Evolutionary conservation across 2,113 vertebrate genomes (phyloP), one percentile per base, ranked within the genome.

Genomic region (Neofelis nebulosa): DNA sequence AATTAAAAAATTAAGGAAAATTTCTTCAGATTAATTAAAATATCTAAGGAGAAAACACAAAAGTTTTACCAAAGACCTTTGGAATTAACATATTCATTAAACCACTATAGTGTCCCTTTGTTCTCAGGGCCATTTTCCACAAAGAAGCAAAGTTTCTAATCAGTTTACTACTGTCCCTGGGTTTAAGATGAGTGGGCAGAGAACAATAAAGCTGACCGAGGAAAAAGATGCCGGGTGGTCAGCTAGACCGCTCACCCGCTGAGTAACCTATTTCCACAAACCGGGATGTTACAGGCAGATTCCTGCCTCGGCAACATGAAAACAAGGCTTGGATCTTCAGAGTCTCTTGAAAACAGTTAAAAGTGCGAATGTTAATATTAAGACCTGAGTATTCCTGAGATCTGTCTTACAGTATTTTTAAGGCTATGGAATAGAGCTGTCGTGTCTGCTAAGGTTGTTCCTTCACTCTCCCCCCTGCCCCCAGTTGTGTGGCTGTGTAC

Each of bases 61-160:
- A 89, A 18, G 21, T 74, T 80, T 96, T 68, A 79, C 74, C 18
- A 11, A 79, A 65, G 73, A 57, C 36, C 38, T 92, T 93, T 85
- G 50, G 21, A 84, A 95, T 97, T 94, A 92, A 78, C 79, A 95
- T 92, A 95, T 96, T 96, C 45, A 89, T 66, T 89, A 97, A 94
- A 76, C 33, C 82, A 65, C 36, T 65, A 4, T 41, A 45, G 19
- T 45, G 41, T 55, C 38, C 11, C 90, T 96, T 93, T 96, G 78
- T 96, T 93, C 36, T 78, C 81, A 27, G 41, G 29, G 36, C n/a
- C 31, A 55, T 84, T 96, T 95, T 92, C 23, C 89, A 97, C 63
- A 87, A 80, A 95, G 69, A 94, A 93, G 81, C 84, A n/a, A 52
- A 78, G 15, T 89, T 96, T 97, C 95, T 76, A 23, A 79, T 93